Base-by-base conservation (phyloP, 1,140 invertebrate species). In the Chrysoperla carnea region DNA sequence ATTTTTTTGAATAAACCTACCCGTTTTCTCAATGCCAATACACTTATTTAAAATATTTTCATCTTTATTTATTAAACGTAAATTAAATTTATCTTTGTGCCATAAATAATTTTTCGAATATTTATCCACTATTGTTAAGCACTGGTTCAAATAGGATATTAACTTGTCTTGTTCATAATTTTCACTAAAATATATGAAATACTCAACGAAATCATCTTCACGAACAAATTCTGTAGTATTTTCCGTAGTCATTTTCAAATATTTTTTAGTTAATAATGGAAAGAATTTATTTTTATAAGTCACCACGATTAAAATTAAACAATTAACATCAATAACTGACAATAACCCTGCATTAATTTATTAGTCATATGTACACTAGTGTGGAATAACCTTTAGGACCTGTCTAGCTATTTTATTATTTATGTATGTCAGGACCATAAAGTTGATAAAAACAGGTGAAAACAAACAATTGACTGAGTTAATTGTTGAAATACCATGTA, bases 161-260 rank as follows among this genome's bases (percentile, higher is more conserved):
- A 69, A 58, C 29, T 54, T 38, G 33, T 47, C 42, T 41, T 50
- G 44, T 39, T 58, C 45, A 48, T 48, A 36, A 48, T 50, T 48
- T 23, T 50, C 47, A 6, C 52, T 40, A 1, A 44, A 23, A n/a
- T 29, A 83, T 29, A 83, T 48, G 50, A 69, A 81, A 59, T 78
- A 80, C 55, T 81, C 76, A 9, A 83, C 62, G 42, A 68, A 72
- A 56, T 81, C 78, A 40, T 81, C 77, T 46, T 72, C 73, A 23
- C 68, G 59, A 8, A 72, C 65, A 36, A 60, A 63, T 52, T 73
- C 64, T 35, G 72, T 53, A 43, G 56, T 47, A 46, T 52, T 56
- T 40, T 33, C 41, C 17, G 17, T 3, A 23, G 17, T 23, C 17
- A 23, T 23, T 23, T 3, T 23, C 5, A 23, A n/a, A 23, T 23